Conservation (phyloP, 2,113 vertebrate species). For the Apeltes quadracus region DNA sequence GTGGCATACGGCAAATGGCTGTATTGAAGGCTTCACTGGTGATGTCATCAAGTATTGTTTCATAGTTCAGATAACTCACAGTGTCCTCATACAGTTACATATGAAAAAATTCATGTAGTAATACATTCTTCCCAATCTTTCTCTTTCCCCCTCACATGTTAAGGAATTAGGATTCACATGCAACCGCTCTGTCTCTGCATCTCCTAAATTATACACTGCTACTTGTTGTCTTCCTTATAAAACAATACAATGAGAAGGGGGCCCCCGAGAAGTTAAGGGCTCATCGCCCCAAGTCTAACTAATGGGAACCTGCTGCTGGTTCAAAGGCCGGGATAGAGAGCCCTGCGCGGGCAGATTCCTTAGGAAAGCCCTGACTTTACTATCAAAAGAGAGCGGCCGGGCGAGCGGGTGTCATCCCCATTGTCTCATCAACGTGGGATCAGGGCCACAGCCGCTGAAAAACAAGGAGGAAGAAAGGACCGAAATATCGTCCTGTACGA, state of each 20-base stretch:
- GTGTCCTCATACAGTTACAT: background rate
- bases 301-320: conserved; percentile 73
- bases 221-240: conserved; percentile 47
- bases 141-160: conserved; percentile 34
- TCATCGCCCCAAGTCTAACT: conserved; percentile 44
- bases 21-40: background rate
- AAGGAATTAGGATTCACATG: conserved; percentile 43
- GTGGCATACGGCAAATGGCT: background rate
- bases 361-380: conserved; percentile 70
- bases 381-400: conserved; percentile 63
- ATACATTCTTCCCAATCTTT: conserved; percentile 40
- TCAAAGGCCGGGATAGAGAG: conserved; percentile 66
- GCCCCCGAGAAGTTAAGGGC: conserved; percentile 51
- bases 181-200: conserved; percentile 51
- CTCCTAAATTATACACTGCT: conserved; percentile 32
- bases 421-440: conserved; percentile 63
- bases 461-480: conserved; percentile 27
- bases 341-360: conserved; percentile 56
- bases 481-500: conserved; percentile 43
- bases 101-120: conserved; percentile 2
- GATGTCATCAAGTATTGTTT: background rate
- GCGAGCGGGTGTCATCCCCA: conserved; percentile 50
- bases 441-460: conserved; percentile 48
- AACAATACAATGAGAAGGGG: conserved; percentile 57
- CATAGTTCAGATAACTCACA: background rate